These are phyloP conservation scores for Exephanes ischioxanthus DNA, from an alignment of 2,888 invertebrate genomes.

Conservation along the genomic window DNA sequence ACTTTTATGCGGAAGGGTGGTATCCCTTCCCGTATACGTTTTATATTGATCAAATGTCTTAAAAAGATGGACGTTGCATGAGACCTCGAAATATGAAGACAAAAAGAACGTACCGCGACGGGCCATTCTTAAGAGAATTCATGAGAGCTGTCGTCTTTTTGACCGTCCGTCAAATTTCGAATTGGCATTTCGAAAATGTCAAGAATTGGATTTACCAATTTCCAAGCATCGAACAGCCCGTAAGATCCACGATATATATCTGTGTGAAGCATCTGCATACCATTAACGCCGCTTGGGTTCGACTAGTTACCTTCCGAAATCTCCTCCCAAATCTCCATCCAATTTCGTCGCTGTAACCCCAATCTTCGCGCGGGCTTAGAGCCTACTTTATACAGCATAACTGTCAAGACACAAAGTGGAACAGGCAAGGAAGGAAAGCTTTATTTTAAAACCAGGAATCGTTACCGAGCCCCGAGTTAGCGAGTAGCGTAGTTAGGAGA, in stretches of 20 bases:
- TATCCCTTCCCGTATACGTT: background rate
- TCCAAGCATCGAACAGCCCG: background rate
- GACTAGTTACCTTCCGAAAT: conserved; percentile 44
- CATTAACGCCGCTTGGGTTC: conserved; percentile 8
- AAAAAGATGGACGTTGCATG: background rate
- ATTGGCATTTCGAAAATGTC: too few species aligned
- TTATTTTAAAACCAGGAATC: conserved; percentile 31
- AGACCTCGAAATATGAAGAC: background rate
- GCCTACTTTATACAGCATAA: conserved; percentile 35
- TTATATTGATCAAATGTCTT: background rate
- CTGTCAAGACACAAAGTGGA: background rate
- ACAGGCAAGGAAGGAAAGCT: background rate
- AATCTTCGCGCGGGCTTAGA: conserved; percentile 7
- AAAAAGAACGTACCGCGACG: background rate
- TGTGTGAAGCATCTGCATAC: background rate
- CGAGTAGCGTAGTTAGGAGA: conserved; percentile 9
- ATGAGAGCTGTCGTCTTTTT: too few species aligned
- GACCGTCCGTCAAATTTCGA: too few species aligned
- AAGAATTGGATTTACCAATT: too few species aligned
- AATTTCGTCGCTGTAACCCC: conserved; percentile 53
- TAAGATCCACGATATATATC: conserved; percentile 5
- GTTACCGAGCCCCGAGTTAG: conserved; percentile 6
- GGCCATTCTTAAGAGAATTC: too few species aligned
- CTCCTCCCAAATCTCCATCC: conserved; percentile 52
- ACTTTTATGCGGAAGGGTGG: background rate